A percentile compares a stretch with the other conserved stretches of the same genome.
phyloP scores from a whole-genome alignment of 1,140 invertebrate genomes.

The Drosophila nannoptera region DNA sequence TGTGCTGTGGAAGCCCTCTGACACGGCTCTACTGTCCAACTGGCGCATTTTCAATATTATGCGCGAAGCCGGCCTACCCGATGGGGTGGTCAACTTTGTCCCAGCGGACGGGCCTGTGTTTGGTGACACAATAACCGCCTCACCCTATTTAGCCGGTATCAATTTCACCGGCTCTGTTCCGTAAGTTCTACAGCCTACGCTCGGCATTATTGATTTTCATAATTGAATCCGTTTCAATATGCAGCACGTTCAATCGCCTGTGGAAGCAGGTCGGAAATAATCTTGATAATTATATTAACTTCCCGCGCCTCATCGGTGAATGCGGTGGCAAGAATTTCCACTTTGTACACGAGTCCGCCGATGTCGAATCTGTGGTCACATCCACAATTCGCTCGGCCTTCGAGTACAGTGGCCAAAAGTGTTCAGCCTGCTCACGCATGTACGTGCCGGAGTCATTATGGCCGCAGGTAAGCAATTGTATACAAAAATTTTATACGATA shows the following conservation, averaged over 20 bases:
- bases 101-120: conserved; percentile 97
- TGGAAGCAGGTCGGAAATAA: conserved; percentile 97
- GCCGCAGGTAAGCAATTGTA: conserved; percentile 80
- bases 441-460: conserved; percentile 96
- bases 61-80: conserved; percentile 94
- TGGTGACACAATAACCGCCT: conserved; percentile 93
- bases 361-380: conserved; percentile 89
- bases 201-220: conserved; percentile 32
- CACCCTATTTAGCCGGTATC: conserved; percentile 92
- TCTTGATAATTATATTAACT: conserved; percentile 91
- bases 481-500: not conserved
- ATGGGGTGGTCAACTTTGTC: conserved; percentile 98
- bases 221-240: conserved; percentile 1
- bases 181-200: conserved; percentile 79
- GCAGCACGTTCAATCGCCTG: conserved; percentile 93
- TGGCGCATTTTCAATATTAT: conserved; percentile 96
- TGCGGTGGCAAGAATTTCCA: conserved; percentile 99
- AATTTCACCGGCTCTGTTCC: conserved; percentile 99
- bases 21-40: conserved; percentile 97
- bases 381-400: conserved; percentile 95
- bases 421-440: conserved; percentile 97
- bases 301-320: conserved; percentile 96
- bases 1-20: conserved; percentile 99
- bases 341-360: conserved; percentile 95
- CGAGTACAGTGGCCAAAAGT: conserved; percentile 98